Conservation (phyloP, 2,113 vertebrate species). For the Regulus satrapa region DNA sequence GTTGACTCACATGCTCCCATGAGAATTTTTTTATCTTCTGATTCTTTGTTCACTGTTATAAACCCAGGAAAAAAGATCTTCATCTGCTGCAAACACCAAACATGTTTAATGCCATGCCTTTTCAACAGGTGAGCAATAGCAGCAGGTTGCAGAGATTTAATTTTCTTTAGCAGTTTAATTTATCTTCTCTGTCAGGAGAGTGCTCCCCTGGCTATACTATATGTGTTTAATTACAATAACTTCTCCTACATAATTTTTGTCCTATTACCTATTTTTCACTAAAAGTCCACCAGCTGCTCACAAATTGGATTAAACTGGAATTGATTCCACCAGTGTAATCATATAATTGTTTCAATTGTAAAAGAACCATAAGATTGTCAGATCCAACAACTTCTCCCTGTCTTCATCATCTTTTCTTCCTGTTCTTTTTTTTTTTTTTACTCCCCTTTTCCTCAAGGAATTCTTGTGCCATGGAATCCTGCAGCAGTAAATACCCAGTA, state of each 20-base stretch:
- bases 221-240: neutral
- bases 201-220: neutral
- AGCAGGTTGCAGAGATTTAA: neutral
- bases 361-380: neutral
- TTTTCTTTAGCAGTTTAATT: no score
- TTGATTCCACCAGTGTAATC: neutral
- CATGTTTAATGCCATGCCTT: neutral
- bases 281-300: neutral
- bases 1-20: neutral
- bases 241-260: neutral
- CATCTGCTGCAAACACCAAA: neutral
- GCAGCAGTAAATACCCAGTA: neutral
- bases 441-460: neutral
- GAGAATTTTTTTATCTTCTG: neutral
- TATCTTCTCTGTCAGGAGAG: neutral
- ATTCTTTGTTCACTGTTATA: neutral
- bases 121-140: neutral
- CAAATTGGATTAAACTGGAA: neutral
- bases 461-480: neutral
- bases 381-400: neutral
- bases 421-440: neutral
- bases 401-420: neutral
- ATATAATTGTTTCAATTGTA: neutral
- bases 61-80: neutral
- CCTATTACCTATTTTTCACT: neutral